Base-by-base conservation (phyloP, 2,113 vertebrate genomes). In the Lipophrys pholis region DNA sequence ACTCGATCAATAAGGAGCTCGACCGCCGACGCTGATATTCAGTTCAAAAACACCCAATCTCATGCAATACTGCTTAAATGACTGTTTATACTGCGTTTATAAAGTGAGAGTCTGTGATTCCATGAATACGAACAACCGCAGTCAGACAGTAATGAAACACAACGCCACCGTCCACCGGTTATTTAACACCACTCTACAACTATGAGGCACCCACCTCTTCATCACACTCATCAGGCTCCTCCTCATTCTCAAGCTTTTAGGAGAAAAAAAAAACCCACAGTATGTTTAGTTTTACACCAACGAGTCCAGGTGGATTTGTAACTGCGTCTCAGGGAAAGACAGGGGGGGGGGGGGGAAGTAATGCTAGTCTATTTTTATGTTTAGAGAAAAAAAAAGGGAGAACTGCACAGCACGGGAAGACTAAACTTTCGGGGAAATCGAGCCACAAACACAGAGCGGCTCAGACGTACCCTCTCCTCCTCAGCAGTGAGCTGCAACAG, bases 401-500 rank as follows among this genome's bases (percentile, higher is more conserved):
- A 42, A 42, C 2, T 30, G 21, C 41, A 42, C 41, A 42, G 7
- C 7, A 42, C 41, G 2, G 7, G 7, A 42, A 42, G 2, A 3
- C 12, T 12, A n/a, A n/a, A 11, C 5, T 48, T 15, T 48, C 6
- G 45, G 8, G 17, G 46, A 35, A 61, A n/a, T 5, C 6, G 53
- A n/a, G 40, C 36, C 0, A 21, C 17, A 11, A 15, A 38, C n/a
- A 36, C 15, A 11, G 38, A 54, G 1, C 62, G 51, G 51, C 35
- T n/a, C 41, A 45, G 53, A 93, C 94, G 16, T 94, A 94, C 94
- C 93, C 75, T 85, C 58, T 92, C 88, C 85, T 93, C 94, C 86
- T 94, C 93, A 57, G 83, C 78, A 51, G 93, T 91, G 5, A 93
- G 41, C 93, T 94, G 90, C 2, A 62, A 50, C n/a, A 64, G 14